Conservation (phyloP, 2,797 vertebrate species). For the Ateles fusciceps region DNA sequence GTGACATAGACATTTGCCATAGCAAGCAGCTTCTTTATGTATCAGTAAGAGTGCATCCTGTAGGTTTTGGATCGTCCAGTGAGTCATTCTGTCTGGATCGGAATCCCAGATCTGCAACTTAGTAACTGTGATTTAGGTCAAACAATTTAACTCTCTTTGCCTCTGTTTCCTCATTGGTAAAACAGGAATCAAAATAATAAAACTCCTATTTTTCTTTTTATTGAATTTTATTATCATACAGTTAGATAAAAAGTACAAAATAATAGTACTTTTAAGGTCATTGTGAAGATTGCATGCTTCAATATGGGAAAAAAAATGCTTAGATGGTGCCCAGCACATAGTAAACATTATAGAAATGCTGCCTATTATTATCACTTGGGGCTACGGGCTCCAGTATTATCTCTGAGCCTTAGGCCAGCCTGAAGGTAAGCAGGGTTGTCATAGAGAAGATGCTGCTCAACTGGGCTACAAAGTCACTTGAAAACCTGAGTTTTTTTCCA, state of each 20-base stretch:
- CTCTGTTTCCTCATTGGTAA: background rate
- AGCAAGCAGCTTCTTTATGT: background rate
- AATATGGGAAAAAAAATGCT: background rate
- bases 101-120: background rate
- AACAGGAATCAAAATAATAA: background rate
- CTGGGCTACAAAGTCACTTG: background rate
- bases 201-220: background rate
- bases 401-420: background rate
- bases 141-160: background rate
- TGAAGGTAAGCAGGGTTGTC: background rate
- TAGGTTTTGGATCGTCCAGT: background rate
- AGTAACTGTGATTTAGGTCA: background rate
- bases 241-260: background rate
- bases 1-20: background rate
- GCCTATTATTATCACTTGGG: background rate
- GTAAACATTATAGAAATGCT: background rate
- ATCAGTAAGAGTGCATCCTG: background rate
- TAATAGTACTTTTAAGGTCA: background rate
- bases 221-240: background rate
- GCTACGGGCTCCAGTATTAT: background rate
- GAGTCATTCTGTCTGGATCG: background rate
- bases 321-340: background rate
- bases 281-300: background rate
- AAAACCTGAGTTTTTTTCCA: background rate
- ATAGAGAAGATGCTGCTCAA: background rate